Base-by-base conservation (phyloP, 2,888 invertebrate genomes). In the Arenicola marina region DNA sequence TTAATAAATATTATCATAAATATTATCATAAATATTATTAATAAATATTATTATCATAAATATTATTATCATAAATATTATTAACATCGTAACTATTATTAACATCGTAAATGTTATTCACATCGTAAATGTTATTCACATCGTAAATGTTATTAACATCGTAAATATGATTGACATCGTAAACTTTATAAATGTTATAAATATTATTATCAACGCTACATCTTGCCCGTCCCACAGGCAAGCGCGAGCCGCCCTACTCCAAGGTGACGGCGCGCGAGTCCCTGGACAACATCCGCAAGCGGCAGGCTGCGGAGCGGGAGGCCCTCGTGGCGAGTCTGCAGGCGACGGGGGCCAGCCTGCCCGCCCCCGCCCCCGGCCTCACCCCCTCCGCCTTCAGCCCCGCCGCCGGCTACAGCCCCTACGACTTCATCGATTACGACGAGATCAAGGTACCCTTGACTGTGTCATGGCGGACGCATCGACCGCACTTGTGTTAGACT, bases 191-290 rank as follows among this genome's bases (percentile, higher is more conserved):
- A n/a, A n/a, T n/a, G n/a, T n/a, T n/a, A n/a, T n/a, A n/a, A n/a
- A n/a, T n/a, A n/a, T n/a, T n/a, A n/a, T n/a, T n/a, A n/a, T n/a
- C n/a, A n/a, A n/a, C n/a, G n/a, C n/a, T n/a, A n/a, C n/a, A n/a
- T n/a, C n/a, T n/a, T n/a, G n/a, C n/a, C n/a, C n/a, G n/a, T n/a
- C n/a, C n/a, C n/a, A n/a, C 34, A n/a, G 55, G 28, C 28, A 46
- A 48, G 51, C 26, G 56, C 45, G 63, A 67, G 26, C 70, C 72
- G 15, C 62, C 63, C 3, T 72, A 72, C 56, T 67, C 68, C 1
- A 59, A 66, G 11, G 69, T 72, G 46, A 70, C 70, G 3, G 72
- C 70, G 1, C 56, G 72, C 15, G 72, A 72, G 59, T 71, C 72
- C 1, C 55, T 72, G 21, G 65, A 65, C 21, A 67, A 65, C 48